phyloP scores from a whole-genome alignment of 2,888 invertebrate genomes.

The Priocnemis perturbator region DNA sequence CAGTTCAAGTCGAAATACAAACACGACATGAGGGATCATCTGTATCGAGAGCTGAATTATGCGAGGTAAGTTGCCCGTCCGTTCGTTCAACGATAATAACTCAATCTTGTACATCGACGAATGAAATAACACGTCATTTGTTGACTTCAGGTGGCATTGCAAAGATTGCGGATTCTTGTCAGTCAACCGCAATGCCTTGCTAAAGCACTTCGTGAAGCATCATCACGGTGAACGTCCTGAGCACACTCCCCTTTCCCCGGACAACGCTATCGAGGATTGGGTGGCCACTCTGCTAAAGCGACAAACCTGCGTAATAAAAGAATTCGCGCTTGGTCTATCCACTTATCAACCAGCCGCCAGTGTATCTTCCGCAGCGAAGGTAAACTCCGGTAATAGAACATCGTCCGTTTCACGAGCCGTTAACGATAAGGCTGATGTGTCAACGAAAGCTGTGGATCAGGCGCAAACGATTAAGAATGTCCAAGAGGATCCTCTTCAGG shows the following conservation, averaged over 20 bases:
- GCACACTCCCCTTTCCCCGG: conserved; percentile 71
- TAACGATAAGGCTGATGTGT: conserved; percentile 3
- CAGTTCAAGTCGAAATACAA: conserved; percentile 78
- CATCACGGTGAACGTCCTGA: conserved; percentile 68
- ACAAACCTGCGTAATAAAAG: conserved; percentile 63
- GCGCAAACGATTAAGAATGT: conserved; percentile 33
- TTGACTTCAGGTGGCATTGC: conserved; percentile 78
- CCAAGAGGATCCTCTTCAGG: background rate
- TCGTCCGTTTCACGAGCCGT: background rate
- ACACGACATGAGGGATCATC: conserved; percentile 81
- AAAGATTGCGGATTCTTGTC: conserved; percentile 78
- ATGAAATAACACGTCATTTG: too few species aligned
- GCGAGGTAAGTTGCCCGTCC: conserved; percentile 77
- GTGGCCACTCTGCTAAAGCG: conserved; percentile 68
- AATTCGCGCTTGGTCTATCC: conserved; percentile 16
- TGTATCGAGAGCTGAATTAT: conserved; percentile 82
- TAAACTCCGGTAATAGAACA: background rate
- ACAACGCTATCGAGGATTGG: conserved; percentile 78
- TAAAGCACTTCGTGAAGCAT: conserved; percentile 77
- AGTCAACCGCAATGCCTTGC: conserved; percentile 77
- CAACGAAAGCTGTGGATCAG: conserved; percentile 38
- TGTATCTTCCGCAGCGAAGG: background rate
- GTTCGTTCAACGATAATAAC: conserved; percentile 10
- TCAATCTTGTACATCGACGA: conserved; percentile 10
- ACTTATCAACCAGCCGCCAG: too few species aligned